phyloP scores from a whole-genome alignment of 2,888 invertebrate species.

The Himalopsyche japonica region DNA sequence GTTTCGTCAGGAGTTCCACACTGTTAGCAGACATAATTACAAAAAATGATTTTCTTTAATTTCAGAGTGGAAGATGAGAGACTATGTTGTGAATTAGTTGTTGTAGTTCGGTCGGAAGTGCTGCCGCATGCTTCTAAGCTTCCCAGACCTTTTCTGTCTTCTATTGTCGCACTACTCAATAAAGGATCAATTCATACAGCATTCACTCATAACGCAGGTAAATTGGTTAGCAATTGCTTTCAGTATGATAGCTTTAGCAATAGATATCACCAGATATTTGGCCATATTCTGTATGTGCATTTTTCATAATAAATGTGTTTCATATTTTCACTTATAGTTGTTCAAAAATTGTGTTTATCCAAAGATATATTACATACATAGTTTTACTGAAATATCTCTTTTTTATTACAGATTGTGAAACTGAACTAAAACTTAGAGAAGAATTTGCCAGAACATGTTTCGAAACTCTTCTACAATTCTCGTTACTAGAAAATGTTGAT shows the following conservation, averaged over 20 bases:
- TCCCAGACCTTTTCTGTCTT: conserved; percentile 79
- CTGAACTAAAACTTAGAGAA: conserved; percentile 82
- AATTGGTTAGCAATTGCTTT: background rate
- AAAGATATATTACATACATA: no score
- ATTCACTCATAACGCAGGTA: conserved; percentile 59
- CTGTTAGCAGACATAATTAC: no score
- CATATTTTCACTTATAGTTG: no score
- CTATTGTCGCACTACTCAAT: conserved; percentile 81
- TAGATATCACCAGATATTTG: no score
- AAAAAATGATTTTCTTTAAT: conserved; percentile 8
- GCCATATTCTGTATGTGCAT: conserved; percentile 10
- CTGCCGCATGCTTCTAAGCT: conserved; percentile 74
- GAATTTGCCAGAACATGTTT: conserved; percentile 97
- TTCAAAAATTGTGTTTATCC: no score
- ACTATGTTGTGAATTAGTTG: conserved; percentile 47
- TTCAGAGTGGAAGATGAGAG: conserved; percentile 53
- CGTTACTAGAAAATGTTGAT: conserved; percentile 75
- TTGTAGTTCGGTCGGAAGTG: conserved; percentile 46
- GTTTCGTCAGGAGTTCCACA: no score
- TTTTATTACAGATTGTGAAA: conserved; percentile 67
- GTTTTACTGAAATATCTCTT: no score
- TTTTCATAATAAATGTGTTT: no score
- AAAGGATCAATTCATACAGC: conserved; percentile 84
- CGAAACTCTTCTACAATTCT: conserved; percentile 93
- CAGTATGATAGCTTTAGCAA: background rate